These are phyloP conservation scores for Wiebesia pumilae DNA, from an alignment of 1,140 invertebrate genomes.

Conservation along the genomic window DNA sequence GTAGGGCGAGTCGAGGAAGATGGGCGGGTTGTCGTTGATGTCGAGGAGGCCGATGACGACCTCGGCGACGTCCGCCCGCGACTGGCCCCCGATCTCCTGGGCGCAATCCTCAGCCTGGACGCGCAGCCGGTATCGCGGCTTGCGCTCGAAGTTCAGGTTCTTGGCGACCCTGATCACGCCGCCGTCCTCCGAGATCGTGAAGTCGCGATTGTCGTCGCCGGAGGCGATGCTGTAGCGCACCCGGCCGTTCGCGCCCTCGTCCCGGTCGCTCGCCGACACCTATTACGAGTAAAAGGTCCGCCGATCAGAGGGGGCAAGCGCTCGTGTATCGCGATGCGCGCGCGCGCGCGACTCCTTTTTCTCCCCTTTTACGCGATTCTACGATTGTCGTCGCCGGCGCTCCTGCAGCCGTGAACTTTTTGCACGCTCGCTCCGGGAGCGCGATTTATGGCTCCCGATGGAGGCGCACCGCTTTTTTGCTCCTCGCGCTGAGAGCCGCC, in stretches of 20 bases:
- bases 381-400: constrained; percentile 43
- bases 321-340: constrained; percentile 25
- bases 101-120: constrained; percentile 93
- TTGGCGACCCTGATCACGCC: constrained; percentile 92
- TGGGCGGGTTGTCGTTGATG: constrained; percentile 96
- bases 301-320: background rate
- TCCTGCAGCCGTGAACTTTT: background rate
- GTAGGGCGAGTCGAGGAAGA: constrained; percentile 93
- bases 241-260: constrained; percentile 91
- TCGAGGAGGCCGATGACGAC: constrained; percentile 86
- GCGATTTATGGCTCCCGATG: constrained; percentile 42
- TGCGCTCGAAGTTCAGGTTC: constrained; percentile 93
- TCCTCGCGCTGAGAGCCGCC: background rate
- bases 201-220: constrained; percentile 94
- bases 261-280: constrained; percentile 93
- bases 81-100: constrained; percentile 76
- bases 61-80: constrained; percentile 75
- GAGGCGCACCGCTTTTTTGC: background rate
- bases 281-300: constrained; percentile 65
- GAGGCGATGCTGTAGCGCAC: constrained; percentile 90
- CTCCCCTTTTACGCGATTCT: constrained; percentile 33
- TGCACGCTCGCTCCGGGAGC: background rate
- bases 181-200: constrained; percentile 91
- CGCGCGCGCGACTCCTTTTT: background rate
- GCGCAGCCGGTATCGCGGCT: constrained; percentile 86